Evolutionary conservation across 1,140 invertebrate species (phyloP).

Genomic region (Hypsibius dujardini): DNA sequence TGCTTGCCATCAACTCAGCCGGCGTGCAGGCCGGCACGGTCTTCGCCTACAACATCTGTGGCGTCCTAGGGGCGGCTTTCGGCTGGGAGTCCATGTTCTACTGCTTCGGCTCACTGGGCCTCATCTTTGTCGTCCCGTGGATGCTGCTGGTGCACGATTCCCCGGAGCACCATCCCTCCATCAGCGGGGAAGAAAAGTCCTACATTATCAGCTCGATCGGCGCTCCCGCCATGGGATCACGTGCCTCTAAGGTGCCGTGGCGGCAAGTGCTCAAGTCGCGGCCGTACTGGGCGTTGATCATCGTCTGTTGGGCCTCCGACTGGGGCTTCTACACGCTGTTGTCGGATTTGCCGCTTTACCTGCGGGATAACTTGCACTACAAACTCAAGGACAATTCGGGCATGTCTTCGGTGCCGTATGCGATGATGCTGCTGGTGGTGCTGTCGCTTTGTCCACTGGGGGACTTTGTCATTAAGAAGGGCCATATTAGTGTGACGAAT

Average conservation of each 20-base stretch:
- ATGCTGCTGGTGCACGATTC: constrained; percentile 81
- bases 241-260: background rate
- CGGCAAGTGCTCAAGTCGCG: background rate
- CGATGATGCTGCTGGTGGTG: background rate
- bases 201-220: constrained; percentile 55
- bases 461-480: background rate
- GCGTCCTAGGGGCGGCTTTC: background rate
- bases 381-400: constrained; percentile 39
- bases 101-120: constrained; percentile 35
- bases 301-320: constrained; percentile 78
- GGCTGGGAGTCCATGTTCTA: constrained; percentile 45
- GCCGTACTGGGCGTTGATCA: constrained; percentile 64
- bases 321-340: constrained; percentile 87
- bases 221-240: constrained; percentile 6
- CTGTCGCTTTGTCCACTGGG: background rate
- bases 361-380: constrained; percentile 57
- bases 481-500: background rate
- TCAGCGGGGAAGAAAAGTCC: constrained; percentile 66
- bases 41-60: background rate
- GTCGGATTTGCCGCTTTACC: constrained; percentile 71
- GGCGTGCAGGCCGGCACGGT: constrained; percentile 49
- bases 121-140: constrained; percentile 76
- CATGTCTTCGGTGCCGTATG: background rate
- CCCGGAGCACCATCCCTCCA: constrained; percentile 79
- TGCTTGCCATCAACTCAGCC: constrained; percentile 85